Evolutionary conservation across 2,797 vertebrate genomes (phyloP).

Genomic region (Crocidura indochinensis): DNA sequence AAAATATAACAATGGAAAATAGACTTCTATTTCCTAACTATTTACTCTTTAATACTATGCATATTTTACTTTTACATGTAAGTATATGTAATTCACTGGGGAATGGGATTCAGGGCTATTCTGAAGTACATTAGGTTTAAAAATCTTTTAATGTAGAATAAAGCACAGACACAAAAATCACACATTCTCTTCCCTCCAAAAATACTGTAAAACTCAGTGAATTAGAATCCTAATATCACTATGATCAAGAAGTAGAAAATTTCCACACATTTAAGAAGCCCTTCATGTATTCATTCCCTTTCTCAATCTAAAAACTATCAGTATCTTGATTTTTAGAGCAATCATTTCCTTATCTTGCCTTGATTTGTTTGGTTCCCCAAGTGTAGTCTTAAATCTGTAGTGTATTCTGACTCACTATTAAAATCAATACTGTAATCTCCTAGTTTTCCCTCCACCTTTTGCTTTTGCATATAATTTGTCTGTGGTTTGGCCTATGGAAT

Average conservation of each 20-base stretch:
- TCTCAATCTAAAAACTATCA: slow-evolving; percentile 44
- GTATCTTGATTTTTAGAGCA: slow-evolving; percentile 40
- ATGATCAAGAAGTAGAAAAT: slow-evolving; percentile 58
- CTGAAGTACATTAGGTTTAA: slow-evolving; percentile 54
- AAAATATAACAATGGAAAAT: slow-evolving; percentile 65
- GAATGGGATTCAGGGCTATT: background rate
- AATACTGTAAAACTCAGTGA: slow-evolving; percentile 40
- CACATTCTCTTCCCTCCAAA: background rate
- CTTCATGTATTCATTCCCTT: background rate
- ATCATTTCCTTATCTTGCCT: slow-evolving; percentile 10
- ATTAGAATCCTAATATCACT: slow-evolving; percentile 26
- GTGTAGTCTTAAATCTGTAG: background rate
- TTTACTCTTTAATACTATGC: slow-evolving; percentile 18
- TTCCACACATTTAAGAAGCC: background rate
- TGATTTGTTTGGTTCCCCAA: slow-evolving; percentile 25
- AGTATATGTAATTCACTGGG: background rate
- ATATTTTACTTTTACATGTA: slow-evolving; percentile 45
- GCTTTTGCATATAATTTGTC: background rate
- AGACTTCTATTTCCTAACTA: slow-evolving; percentile 53
- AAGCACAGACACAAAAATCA: slow-evolving; percentile 44
- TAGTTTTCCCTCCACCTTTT: background rate
- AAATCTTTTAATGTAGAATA: slow-evolving; percentile 55
- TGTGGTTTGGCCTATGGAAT: background rate
- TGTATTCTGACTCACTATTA: slow-evolving; percentile 27
- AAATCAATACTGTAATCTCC: background rate